Conservation (phyloP, 2,888 invertebrate species). For the Hypolimnas misippus region DNA sequence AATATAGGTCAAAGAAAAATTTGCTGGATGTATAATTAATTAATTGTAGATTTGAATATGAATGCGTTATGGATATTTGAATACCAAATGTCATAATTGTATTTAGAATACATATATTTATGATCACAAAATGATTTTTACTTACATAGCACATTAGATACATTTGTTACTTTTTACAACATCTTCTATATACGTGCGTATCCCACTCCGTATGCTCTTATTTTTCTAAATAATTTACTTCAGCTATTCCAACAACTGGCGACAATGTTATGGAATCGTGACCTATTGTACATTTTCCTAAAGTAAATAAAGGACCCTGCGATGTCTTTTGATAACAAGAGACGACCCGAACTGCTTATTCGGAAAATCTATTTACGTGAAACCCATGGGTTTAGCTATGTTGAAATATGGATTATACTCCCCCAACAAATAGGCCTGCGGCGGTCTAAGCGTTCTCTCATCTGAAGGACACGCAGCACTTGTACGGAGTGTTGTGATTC, state of each 20-base stretch:
- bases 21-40: too few relatives aligned
- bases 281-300: constrained; percentile 3
- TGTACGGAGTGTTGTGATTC: constrained; percentile 64
- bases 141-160: too few relatives aligned
- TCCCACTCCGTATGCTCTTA: not conserved
- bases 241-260: not conserved
- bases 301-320: constrained; percentile 10
- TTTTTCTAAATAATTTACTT: not conserved
- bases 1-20: too few relatives aligned
- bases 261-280: not conserved
- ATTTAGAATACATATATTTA: too few relatives aligned
- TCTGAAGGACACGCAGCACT: constrained; percentile 56
- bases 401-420: constrained; percentile 48
- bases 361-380: constrained; percentile 29
- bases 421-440: constrained; percentile 56
- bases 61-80: too few relatives aligned
- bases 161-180: not conserved
- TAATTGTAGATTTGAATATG: too few relatives aligned
- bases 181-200: not conserved
- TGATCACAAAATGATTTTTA: too few relatives aligned
- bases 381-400: constrained; percentile 28
- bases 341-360: constrained; percentile 16
- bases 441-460: constrained; percentile 51
- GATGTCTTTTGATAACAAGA: constrained; percentile 19
- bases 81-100: too few relatives aligned